phyloP scores from a whole-genome alignment of 2,113 vertebrate species.

The Nannobrachium achirus region DNA sequence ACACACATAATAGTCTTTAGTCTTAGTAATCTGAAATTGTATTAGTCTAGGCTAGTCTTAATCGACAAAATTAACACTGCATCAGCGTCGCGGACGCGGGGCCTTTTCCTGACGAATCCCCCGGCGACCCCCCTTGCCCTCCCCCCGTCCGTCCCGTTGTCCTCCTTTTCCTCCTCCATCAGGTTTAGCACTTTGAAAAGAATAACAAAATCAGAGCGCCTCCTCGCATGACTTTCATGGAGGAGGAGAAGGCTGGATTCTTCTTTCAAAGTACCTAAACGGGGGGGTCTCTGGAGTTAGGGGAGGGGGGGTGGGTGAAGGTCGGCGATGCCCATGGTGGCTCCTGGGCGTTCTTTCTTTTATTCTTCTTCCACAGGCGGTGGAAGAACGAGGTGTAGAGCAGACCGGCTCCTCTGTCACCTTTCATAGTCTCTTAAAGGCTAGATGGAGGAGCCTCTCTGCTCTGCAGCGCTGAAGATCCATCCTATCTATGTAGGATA shows the following conservation, averaged over 20 bases:
- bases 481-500: slow-evolving; percentile 16
- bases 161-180: slow-evolving; percentile 27
- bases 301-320: slow-evolving; percentile 55
- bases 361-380: slow-evolving; percentile 19
- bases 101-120: slow-evolving; percentile 48
- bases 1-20: no score
- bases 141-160: slow-evolving; percentile 24
- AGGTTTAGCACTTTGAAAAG: slow-evolving; percentile 58
- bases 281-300: neutral
- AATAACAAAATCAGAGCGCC: neutral
- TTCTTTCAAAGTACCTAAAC: slow-evolving; percentile 52
- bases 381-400: slow-evolving; percentile 54
- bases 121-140: slow-evolving; percentile 25
- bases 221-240: neutral
- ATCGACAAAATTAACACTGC: no score
- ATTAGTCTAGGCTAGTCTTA: no score
- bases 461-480: slow-evolving; percentile 52
- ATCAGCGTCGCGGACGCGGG: no score
- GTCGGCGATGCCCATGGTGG: slow-evolving; percentile 78
- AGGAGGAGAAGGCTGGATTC: neutral
- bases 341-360: no score
- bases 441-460: slow-evolving; percentile 44
- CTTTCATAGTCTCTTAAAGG: slow-evolving; percentile 26
- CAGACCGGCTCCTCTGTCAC: slow-evolving; percentile 48
- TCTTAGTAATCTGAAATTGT: no score